Evolutionary conservation across 1,140 invertebrate genomes (phyloP), one percentile per base, ranked within the genome.

Genomic region (Heliothis subflexa): DNA sequence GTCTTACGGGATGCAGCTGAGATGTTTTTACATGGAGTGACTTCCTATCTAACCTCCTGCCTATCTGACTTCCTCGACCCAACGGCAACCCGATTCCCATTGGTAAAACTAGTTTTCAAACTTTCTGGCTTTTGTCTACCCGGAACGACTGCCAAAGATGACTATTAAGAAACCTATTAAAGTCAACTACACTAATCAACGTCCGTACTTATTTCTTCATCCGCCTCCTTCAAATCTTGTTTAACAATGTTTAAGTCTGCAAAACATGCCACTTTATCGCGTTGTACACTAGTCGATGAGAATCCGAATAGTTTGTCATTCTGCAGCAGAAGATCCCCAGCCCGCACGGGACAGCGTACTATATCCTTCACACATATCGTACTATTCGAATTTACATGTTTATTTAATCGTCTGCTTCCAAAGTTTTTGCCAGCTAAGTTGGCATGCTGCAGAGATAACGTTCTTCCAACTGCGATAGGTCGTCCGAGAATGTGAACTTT

Each of bases 241-340:
- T 82, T 64, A 14, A 89, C 76, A 28, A 81, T 33, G 49, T 77
- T 85, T 54, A 94, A 80, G 78, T 90, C 83, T 33, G 86, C 89
- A 78, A 93, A 94, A 83, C 86, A 93, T 0, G 86, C 85, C 28
- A 78, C 57, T 66, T 87, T 85, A 61, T 61, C 84, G 28, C 80
- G 71, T 14, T 88, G 78, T 10, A 81, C 76, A 70, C 85, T 91
- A 0, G 86, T 89, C 0, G 88, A 85, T 4, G 91, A 89, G 55
- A 94, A 54, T 7, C 93, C 93, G 49, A 83, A 85, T 33, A 94
- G 45, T 9, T 73, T 73, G 2, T 80, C 86, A 2, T 76, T 78
- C 61, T 93, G 91, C 9, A 91, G 61, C 49, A 94, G 80, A 3
- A 94, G 78, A 75, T 94, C 93, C 47, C 93, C 89, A 25, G 86